Base-by-base conservation (phyloP, 2,888 invertebrate species). In the Orchesella flavescens region DNA sequence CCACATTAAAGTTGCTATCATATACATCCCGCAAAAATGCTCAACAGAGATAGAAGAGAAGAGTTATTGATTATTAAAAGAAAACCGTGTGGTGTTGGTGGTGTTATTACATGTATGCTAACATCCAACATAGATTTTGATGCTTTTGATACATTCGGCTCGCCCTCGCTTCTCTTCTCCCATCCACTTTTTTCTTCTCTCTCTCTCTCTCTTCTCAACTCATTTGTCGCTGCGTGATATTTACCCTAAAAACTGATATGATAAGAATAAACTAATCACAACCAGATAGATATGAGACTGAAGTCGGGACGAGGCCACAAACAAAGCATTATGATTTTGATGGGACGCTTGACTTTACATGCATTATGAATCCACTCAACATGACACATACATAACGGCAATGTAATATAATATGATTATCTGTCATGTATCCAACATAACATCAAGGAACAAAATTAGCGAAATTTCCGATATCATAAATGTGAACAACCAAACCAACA, bases 241-340 rank as follows among this genome's bases (percentile, higher is more conserved):
- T 83, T 83, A 83, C 83, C 66, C 83, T 77, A 83, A 78, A 57
- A 66, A 78, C 83, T 83, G 83, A 83, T 83, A 83, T 83, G 83
- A 83, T 83, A 83, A 83, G 83, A 78, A 83, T 83, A 78, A 83
- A 83, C 83, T 83, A 83, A 83, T 83, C 83, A 78, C 78, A 83
- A 83, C 75, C 76, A 76, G 75, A 82, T 57, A 77, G 55, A 76
- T 55, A 83, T 10, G 34, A 61, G 63, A 49, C 49, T 57, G 72
- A 65, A 78, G 83, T 83, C 83, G 78, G 83, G 83, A 68, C 78
- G 83, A 83, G 83, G 83, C 72, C 83, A 83, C 83, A 73, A 73
- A 73, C 73, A 83, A 83, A 83, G 66, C 69, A 68, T 68, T 61
- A 78, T 78, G 78, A 77, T 73, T 77, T 78, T 83, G 83, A 83